A percentile compares a stretch with the other conserved stretches of the same genome.
Evolutionary conservation across 2,888 invertebrate species (phyloP).

Genomic region (Ommatoiulus sabulosus): DNA sequence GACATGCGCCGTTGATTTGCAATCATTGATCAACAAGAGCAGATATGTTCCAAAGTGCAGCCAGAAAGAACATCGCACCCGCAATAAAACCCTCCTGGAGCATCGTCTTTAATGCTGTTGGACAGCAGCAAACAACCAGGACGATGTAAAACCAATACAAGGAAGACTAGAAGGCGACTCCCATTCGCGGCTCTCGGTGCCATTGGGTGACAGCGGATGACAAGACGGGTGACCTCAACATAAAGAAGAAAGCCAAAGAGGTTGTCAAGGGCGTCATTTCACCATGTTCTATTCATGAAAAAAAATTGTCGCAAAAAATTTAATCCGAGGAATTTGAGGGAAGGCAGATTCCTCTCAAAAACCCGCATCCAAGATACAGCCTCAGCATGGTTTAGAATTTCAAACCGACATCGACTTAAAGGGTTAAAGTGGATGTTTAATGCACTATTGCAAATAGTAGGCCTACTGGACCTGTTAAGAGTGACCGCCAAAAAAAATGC

Average conservation of each 20-base stretch:
- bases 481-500: too few relatives aligned
- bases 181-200: not conserved
- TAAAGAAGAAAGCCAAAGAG: not conserved
- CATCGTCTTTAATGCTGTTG: not conserved
- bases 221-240: not conserved
- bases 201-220: not conserved
- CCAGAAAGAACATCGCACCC: not conserved
- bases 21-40: not conserved
- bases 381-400: too few relatives aligned
- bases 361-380: too few relatives aligned
- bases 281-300: too few relatives aligned
- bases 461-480: too few relatives aligned
- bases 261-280: not conserved
- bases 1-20: not conserved
- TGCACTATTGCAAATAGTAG: too few relatives aligned
- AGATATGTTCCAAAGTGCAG: not conserved
- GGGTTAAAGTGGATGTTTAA: too few relatives aligned
- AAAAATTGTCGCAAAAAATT: too few relatives aligned
- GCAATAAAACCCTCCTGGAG: not conserved
- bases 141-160: not conserved
- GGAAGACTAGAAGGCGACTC: not conserved
- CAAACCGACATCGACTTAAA: too few relatives aligned
- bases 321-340: too few relatives aligned
- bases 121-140: not conserved
- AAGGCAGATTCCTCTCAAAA: too few relatives aligned